These are phyloP conservation scores for Trididemnum clinides DNA, from an alignment of 23 tunicate genomes.

Conservation along the genomic window DNA sequence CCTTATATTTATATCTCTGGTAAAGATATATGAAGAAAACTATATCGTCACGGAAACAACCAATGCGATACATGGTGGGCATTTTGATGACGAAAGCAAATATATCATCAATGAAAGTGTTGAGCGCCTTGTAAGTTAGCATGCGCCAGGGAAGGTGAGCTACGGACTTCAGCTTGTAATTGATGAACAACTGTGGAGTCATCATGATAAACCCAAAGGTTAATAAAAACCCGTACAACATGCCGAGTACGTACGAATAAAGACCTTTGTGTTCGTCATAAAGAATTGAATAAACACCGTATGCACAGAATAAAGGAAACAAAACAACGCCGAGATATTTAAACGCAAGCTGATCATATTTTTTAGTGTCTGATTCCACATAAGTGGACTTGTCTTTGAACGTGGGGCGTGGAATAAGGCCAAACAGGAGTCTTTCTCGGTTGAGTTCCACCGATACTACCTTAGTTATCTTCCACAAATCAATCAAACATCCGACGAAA, in stretches of 20 bases:
- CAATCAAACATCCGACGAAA: constrained; percentile 88
- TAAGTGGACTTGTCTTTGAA: constrained; percentile 87
- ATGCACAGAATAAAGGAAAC: constrained; percentile 79
- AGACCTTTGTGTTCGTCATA: constrained; percentile 94
- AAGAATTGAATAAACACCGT: constrained; percentile 77
- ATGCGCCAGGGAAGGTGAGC: constrained; percentile 99
- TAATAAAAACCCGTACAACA: constrained; percentile 88
- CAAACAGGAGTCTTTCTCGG: constrained; percentile 41
- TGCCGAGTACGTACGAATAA: constrained; percentile 74
- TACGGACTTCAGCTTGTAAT: constrained; percentile 96
- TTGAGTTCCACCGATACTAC: constrained; percentile 72
- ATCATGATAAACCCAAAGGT: constrained; percentile 98
- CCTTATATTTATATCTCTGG: constrained; percentile 81
- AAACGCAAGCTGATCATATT: constrained; percentile 95
- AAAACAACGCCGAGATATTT: constrained; percentile 82
- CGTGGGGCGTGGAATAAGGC: constrained; percentile 66
- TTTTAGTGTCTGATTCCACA: constrained; percentile 86
- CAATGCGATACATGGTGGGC: constrained; percentile 98
- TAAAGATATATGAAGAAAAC: constrained; percentile 95
- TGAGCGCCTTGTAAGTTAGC: constrained; percentile 97
- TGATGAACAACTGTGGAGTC: constrained; percentile 98
- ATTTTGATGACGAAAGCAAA: constrained; percentile 96
- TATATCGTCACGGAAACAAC: constrained; percentile 91
- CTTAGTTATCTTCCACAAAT: constrained; percentile 95
- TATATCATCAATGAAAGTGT: constrained; percentile 98